Base-by-base conservation (phyloP, 1,140 invertebrate species). In the Hylyphantes graminicola region DNA sequence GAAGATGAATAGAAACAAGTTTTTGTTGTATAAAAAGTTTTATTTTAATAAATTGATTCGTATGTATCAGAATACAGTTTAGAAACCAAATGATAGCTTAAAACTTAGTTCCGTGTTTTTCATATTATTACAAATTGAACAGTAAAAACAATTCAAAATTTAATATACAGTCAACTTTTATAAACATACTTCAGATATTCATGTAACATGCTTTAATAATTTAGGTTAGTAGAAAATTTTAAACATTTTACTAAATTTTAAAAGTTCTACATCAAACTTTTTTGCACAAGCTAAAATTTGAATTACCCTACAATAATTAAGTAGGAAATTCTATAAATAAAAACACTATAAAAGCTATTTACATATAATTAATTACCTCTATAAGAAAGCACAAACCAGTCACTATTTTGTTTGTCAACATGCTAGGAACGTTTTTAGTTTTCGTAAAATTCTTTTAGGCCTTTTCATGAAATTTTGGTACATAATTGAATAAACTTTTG, bases 171-270 rank as follows among this genome's bases (percentile, higher is more conserved):
- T 70, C 68, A 70, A 70, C 68, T 54, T 54, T 70, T 70, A 70
- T 70, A 70, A 70, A 70, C 68, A 70, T 70, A 70, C 68, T 70
- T 54, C 68, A 70, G 19, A 70, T 53, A 17, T 70, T 70, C 50
- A 17, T 51, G 53, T 70, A 70, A 70, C 68, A 70, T 70, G 15
- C 50, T 17, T 53, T 70, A 70, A 53, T 70, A 17, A 70, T 70
- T 70, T 70, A 70, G 51, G 17, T 53, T 53, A 53, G 68, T 70
- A 70, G 68, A 70, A 70, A 70, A 70, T n/a, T 70, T 50, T 70
- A 48, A 70, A 70, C 21, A 51, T 17, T 70, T 70, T 51, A 51
- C 35, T 70, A 13, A 53, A 53, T 68, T 21, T 67, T 35, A 11
- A 48, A 19, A 67, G 48, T 67, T 51, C 51, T 15, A 70, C 15